Evolutionary conservation across 2,888 invertebrate genomes (phyloP), one percentile per base, ranked within the genome.

Genomic region (Xestia rhomboidea): DNA sequence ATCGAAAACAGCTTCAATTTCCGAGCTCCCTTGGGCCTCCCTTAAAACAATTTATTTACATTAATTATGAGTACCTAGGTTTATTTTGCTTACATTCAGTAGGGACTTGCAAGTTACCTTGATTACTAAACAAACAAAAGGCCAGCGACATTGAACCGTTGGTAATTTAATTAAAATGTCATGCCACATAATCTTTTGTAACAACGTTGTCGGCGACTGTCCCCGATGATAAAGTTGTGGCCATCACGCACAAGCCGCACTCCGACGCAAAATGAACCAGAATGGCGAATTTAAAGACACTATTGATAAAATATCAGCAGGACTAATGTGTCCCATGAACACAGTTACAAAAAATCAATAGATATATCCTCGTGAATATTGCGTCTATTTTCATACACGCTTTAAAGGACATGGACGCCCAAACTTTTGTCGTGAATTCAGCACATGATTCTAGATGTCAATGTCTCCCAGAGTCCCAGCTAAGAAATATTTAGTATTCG

Each of bases 231-330:
- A 89, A 87, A 92, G 84, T 87, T 82, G 76, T 76, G 44, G 49
- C 73, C 82, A 89, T 91, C 93, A 93, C 92, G 93, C 92, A 87
- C 85, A 79, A 69, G 77, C 67, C 71, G 80, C 76, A 75, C 82
- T 82, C 83, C 83, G 73, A 81, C 87, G 86, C 76, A 82, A 82
- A 82, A 72, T 49, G 77, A 78, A 63, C 57, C 44, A 76, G 70
- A 79, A 72, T 34, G 51, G 69, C 15, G 30, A 69, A 70, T 82
- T 62, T 67, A 62, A 54, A 80, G 51, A 64, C 41, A 60, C 15
- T 46, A 68, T 46, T 46, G 27, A 67, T 30, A 18, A 38, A 13
- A 51, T 41, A 10, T 24, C 24, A 49, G 49, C 49, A 24, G 24
- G 49, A 49, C 8, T 49, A 3, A 49, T 49, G 21, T 21, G 21